Evolutionary conservation across 2,113 vertebrate genomes (phyloP).

Genomic region (Phaethornis superciliosus): DNA sequence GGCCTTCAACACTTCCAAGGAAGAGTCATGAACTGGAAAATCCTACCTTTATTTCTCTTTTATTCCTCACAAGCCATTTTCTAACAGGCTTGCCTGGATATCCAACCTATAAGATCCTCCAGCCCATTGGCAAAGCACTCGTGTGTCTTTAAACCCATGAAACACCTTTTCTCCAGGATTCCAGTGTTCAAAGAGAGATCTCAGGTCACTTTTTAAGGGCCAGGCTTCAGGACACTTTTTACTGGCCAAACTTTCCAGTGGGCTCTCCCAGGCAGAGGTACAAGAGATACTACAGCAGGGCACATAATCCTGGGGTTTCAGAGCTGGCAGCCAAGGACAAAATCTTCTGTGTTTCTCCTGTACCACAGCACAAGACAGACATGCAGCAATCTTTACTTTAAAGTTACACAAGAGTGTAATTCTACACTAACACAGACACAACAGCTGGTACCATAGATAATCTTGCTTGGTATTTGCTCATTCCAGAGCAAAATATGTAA

Average conservation of each 20-base stretch:
- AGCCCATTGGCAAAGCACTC: not conserved
- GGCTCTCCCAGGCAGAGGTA: not conserved
- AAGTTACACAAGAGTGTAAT: not conserved
- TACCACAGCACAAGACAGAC: not conserved
- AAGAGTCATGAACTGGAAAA: not conserved
- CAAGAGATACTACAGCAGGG: no score
- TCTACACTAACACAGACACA: not conserved
- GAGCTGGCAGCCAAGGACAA: not conserved
- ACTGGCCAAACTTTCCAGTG: not conserved
- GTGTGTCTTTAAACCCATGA: not conserved
- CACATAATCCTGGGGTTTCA: not conserved
- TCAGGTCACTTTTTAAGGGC: not conserved
- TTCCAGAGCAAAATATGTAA: conserved; percentile 8
- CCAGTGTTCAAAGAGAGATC: not conserved
- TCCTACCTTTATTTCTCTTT: not conserved
- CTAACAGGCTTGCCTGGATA: not conserved
- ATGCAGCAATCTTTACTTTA: not conserved
- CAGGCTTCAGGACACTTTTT: not conserved
- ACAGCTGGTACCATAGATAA: conserved; percentile 9
- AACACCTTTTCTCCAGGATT: not conserved
- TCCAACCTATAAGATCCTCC: not conserved
- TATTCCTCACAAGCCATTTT: not conserved
- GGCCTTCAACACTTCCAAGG: no score
- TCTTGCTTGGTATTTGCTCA: conserved; percentile 18
- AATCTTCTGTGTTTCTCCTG: not conserved